phyloP scores from a whole-genome alignment of 2,888 invertebrate genomes.

The Diaperis boleti region DNA sequence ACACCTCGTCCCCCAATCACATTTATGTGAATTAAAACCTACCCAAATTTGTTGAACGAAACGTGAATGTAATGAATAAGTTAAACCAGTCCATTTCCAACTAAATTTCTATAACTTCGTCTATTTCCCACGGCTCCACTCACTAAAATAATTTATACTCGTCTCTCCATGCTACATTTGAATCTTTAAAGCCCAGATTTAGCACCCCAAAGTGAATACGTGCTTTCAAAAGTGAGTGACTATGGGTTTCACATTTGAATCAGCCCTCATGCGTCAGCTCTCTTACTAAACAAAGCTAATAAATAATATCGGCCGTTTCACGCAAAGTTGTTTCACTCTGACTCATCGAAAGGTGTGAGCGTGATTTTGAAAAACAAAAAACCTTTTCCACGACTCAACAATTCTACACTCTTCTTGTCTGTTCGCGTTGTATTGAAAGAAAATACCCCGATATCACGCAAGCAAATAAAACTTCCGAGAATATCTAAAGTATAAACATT shows the following conservation, averaged over 20 bases:
- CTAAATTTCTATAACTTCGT: background rate
- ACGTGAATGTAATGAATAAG: too few relatives aligned
- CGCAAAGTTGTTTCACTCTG: conserved; percentile 13
- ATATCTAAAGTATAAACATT: conserved; percentile 27
- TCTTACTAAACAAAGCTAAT: conserved; percentile 11
- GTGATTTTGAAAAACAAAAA: conserved; percentile 6
- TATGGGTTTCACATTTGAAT: conserved; percentile 13
- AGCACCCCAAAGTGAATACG: background rate
- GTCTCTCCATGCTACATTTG: background rate
- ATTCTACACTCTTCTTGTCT: conserved; percentile 4
- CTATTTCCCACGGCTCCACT: background rate
- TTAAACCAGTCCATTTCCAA: too few relatives aligned
- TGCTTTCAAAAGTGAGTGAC: background rate
- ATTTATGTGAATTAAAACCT: too few relatives aligned
- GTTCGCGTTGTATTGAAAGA: conserved; percentile 16
- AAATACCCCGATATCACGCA: conserved; percentile 13
- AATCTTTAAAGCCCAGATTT: background rate
- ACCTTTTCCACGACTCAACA: conserved; percentile 4
- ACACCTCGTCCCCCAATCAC: too few relatives aligned
- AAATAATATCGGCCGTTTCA: conserved; percentile 16
- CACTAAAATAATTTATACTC: background rate
- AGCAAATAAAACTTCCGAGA: conserved; percentile 19
- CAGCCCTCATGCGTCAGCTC: conserved; percentile 6
- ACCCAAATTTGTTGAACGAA: too few relatives aligned
- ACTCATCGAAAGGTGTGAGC: conserved; percentile 22